A percentile compares a stretch with the other conserved stretches of the same genome.
These are phyloP conservation scores for Drosophila rhopaloa DNA, from an alignment of 1,140 invertebrate species.

Conservation along the genomic window DNA sequence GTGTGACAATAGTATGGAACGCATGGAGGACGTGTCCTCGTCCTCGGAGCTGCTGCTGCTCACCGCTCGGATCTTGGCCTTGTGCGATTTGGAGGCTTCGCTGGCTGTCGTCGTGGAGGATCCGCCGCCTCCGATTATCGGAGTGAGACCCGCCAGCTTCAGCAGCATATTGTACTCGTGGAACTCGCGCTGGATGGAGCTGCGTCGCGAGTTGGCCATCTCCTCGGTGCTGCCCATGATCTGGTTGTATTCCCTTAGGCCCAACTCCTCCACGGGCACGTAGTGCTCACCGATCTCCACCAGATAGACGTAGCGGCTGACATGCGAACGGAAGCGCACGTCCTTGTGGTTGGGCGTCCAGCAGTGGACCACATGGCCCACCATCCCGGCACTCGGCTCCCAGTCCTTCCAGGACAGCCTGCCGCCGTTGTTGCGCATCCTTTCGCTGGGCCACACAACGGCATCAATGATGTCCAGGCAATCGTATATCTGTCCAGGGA, in stretches of 20 bases:
- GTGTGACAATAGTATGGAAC: conserved; percentile 6
- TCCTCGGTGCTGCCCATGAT: conserved; percentile 73
- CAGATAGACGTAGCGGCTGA: conserved; percentile 95
- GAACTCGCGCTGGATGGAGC: conserved; percentile 71
- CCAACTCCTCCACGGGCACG: conserved; percentile 96
- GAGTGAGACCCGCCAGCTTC: conserved; percentile 60
- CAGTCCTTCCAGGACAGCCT: conserved; percentile 95
- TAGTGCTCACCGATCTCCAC: conserved; percentile 96
- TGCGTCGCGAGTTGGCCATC: conserved; percentile 69
- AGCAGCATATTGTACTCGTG: conserved; percentile 68
- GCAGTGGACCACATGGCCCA: conserved; percentile 95
- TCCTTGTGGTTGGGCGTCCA: conserved; percentile 96
- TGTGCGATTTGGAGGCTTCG: conserved; percentile 38
- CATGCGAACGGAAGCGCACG: conserved; percentile 92
- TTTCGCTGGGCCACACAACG: conserved; percentile 96
- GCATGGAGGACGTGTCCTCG: conserved; percentile 30
- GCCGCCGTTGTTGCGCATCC: conserved; percentile 93
- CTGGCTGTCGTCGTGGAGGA: background rate
- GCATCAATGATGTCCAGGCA: conserved; percentile 95
- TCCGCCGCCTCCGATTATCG: conserved; percentile 49
- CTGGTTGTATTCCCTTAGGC: conserved; percentile 89
- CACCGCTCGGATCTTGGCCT: conserved; percentile 71
- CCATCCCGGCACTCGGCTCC: conserved; percentile 95
- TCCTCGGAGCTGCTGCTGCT: conserved; percentile 79
- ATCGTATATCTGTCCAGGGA: conserved; percentile 89